phyloP scores from a whole-genome alignment of 2,113 vertebrate species.

The Crotophaga sulcirostris region DNA sequence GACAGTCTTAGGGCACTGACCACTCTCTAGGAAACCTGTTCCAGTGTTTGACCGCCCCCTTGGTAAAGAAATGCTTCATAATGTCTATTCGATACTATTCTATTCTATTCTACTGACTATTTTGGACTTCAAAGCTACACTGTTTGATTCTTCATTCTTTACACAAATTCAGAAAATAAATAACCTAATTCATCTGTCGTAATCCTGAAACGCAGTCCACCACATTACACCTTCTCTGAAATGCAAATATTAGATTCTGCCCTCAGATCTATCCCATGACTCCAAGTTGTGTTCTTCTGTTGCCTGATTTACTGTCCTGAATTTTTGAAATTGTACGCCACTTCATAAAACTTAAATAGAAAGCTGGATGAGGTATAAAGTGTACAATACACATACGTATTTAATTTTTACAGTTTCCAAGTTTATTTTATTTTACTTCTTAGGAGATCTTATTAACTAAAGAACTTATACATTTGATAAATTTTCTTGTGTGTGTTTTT shows the following conservation, averaged over 20 bases:
- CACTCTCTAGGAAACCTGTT: no score
- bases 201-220: not conserved
- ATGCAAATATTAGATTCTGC: not conserved
- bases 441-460: not conserved
- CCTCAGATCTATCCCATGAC: not conserved
- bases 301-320: not conserved
- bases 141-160: not conserved
- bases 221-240: not conserved
- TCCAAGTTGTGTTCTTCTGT: not conserved
- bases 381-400: not conserved
- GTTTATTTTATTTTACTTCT: not conserved
- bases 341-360: not conserved
- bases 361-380: not conserved
- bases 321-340: not conserved
- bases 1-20: no score
- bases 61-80: no score
- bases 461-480: not conserved
- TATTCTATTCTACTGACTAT: not conserved
- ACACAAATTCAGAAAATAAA: not conserved
- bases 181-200: not conserved
- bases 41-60: no score
- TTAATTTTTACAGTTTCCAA: not conserved
- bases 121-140: not conserved
- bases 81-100: no score
- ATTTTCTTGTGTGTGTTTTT: not conserved